These are phyloP conservation scores for Micropoecilia bifurca DNA, from an alignment of 2,797 vertebrate genomes.

Conservation along the genomic window DNA sequence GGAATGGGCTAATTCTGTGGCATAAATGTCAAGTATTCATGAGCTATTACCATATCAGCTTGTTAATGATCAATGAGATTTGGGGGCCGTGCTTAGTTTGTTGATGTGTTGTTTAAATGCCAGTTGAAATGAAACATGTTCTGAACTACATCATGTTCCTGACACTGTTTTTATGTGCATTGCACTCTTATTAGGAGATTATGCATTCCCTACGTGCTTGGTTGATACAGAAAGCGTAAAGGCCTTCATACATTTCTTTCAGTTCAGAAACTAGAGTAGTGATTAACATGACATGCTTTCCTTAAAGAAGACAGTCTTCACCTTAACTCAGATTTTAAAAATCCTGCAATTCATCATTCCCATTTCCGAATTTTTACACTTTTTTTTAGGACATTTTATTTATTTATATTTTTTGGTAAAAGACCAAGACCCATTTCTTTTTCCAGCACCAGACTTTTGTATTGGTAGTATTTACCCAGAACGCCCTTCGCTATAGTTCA, in stretches of 20 bases:
- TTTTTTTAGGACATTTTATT: too few species aligned
- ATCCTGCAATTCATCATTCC: background rate
- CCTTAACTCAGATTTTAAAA: background rate
- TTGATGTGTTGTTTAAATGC: slow-evolving; percentile 55
- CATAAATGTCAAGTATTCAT: slow-evolving; percentile 57
- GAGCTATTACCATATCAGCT: slow-evolving; percentile 48
- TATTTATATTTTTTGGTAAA: too few species aligned
- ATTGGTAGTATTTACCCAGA: too few species aligned
- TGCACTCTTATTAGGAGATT: background rate
- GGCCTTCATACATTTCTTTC: background rate
- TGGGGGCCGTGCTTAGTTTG: slow-evolving; percentile 21
- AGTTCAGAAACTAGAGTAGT: background rate
- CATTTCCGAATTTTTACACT: background rate
- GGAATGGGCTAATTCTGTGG: slow-evolving; percentile 26
- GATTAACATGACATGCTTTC: background rate
- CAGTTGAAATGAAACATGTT: slow-evolving; percentile 25
- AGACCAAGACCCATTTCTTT: too few species aligned
- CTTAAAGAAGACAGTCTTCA: background rate
- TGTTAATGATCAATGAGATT: slow-evolving; percentile 52
- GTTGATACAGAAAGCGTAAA: background rate
- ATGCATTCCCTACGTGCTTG: background rate
- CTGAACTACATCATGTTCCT: background rate
- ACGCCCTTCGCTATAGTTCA: too few species aligned
- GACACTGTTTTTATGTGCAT: background rate
- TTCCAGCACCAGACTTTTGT: too few species aligned